Evolutionary conservation across 2,888 invertebrate genomes (phyloP).

Genomic region (Hirtodrosophila confusa): DNA sequence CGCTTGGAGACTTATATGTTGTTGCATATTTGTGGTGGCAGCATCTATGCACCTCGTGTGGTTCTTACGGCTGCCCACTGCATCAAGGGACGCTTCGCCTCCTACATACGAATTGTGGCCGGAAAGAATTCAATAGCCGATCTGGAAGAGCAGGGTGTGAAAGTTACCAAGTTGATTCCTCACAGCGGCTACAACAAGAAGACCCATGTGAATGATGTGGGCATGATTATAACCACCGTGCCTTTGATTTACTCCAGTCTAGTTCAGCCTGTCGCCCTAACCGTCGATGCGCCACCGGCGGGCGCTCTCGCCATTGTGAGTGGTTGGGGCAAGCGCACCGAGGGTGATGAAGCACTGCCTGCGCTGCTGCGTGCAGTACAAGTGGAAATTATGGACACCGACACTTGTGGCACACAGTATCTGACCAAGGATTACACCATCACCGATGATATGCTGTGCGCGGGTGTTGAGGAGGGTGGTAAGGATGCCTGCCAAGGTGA

Average conservation of each 20-base stretch:
- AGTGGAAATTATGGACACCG: conserved; percentile 85
- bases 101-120: conserved; percentile 68
- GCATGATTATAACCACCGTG: conserved; percentile 85
- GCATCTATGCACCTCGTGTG: conserved; percentile 57
- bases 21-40: conserved; percentile 77
- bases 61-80: conserved; percentile 76
- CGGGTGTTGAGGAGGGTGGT: conserved; percentile 67
- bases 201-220: conserved; percentile 86
- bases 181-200: conserved; percentile 70
- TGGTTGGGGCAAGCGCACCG: conserved; percentile 81
- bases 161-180: conserved; percentile 63
- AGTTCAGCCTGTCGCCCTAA: conserved; percentile 83
- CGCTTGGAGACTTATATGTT: conserved; percentile 67
- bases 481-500: conserved; percentile 81
- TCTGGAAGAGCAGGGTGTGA: conserved; percentile 62
- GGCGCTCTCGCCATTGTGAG: conserved; percentile 70
- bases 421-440: conserved; percentile 64
- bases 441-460: conserved; percentile 80
- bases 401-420: conserved; percentile 85
- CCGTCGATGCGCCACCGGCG: conserved; percentile 53
- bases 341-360: conserved; percentile 62
- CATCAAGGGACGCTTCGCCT: conserved; percentile 73
- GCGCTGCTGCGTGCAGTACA: conserved; percentile 84
- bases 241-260: conserved; percentile 83
- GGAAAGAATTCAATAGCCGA: conserved; percentile 72